Base-by-base conservation (phyloP, 2,797 vertebrate genomes). In the Meda fulgida region DNA sequence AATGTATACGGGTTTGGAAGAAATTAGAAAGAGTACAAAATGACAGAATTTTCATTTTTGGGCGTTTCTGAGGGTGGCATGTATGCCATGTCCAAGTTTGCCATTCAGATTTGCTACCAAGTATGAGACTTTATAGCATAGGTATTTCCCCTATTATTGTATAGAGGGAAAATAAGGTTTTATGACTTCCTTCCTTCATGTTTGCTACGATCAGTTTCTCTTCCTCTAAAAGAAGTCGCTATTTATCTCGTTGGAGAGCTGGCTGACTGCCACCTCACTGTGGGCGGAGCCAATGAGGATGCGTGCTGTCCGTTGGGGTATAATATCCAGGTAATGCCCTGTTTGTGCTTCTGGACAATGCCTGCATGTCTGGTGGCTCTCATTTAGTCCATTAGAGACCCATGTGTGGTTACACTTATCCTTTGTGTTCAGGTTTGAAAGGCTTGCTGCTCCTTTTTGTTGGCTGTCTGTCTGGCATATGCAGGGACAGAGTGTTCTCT, bases 161-260 rank as follows among this genome's bases (percentile, higher is more conserved):
- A 46, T 1, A 16, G 69, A 43, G 13, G 23, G 13, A 38, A 69
- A 38, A 31, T 7, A 65, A 36, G 19, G 9, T 38, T 38, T 69
- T n/a, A 43, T 72, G 23, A 36, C 18, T 48, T 23, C 10, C 18
- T 36, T 23, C 18, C 40, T 19, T 4, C 2, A 4, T 29, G 21
- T 38, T 77, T 29, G 48, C 48, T 14, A 36, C 34, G 11, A 6
- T 60, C n/a, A 46, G 55, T 63, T 21, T 53, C 18, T 46, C 26
- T 21, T 46, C 9, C 0, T 85, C 78, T 93, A 95, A 19, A 95
- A 92, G 84, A 96, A 95, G 84, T 95, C 94, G 0, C 94, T 96
- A 87, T 95, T 94, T 60, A 94, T 7, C 71, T 96, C 95, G 5
- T 91, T 94, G 83, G 95, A 95, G 38, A 95, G 91, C 89, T 94